phyloP scores from a whole-genome alignment of 2,113 vertebrate species.

The Lepus europaeus region DNA sequence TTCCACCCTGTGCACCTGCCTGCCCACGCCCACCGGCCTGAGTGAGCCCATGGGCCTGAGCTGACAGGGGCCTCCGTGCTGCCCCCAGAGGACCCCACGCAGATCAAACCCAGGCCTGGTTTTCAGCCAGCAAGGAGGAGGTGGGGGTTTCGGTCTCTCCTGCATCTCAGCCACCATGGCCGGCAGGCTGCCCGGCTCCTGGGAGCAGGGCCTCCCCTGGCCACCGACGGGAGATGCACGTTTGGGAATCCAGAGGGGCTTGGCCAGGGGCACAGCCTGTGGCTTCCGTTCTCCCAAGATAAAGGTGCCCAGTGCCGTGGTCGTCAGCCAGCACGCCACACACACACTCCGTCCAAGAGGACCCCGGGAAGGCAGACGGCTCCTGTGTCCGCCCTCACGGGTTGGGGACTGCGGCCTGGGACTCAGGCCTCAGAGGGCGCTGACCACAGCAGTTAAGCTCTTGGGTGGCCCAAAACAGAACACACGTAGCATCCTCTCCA shows the following conservation, averaged over 20 bases:
- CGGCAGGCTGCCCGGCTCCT: neutral
- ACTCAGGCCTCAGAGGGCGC: too few species aligned
- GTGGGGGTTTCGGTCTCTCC: neutral
- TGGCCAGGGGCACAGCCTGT: fast-evolving
- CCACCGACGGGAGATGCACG: neutral
- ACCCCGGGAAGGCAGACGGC: too few species aligned
- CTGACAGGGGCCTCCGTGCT: neutral
- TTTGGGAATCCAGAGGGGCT: neutral
- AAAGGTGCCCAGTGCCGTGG: neutral
- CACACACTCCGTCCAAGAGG: neutral
- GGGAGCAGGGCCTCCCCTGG: neutral
- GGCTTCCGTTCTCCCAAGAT: neutral
- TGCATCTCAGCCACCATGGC: neutral
- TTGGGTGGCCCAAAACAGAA: neutral
- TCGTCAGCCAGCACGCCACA: neutral
- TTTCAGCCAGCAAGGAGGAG: neutral
- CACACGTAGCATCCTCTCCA: neutral
- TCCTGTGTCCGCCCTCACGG: too few species aligned
- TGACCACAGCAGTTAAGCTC: neutral
- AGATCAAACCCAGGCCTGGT: neutral
- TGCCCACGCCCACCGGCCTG: too few species aligned
- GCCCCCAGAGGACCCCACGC: neutral
- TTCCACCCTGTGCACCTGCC: too few species aligned
- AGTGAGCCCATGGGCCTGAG: too few species aligned
- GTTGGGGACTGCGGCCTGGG: too few species aligned